Conservation (phyloP, 2,888 invertebrate genomes). For the Gasteruption jaculator region DNA sequence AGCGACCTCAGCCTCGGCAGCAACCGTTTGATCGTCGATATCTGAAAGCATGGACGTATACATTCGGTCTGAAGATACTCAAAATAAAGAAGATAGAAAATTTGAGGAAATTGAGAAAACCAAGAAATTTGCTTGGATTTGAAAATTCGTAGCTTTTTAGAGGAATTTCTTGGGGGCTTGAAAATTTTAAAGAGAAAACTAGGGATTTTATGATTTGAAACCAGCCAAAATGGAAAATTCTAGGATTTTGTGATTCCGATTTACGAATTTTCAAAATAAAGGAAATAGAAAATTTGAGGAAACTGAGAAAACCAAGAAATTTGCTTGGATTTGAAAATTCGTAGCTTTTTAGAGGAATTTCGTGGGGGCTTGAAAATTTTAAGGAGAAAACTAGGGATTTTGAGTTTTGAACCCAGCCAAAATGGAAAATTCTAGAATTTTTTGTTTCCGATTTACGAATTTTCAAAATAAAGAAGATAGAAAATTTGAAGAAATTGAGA, state of each 20-base stretch:
- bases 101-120: neutral
- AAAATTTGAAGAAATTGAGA: neutral
- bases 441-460: neutral
- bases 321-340: neutral
- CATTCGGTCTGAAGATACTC: neutral
- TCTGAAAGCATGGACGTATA: slow-evolving; percentile 53
- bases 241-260: neutral
- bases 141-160: neutral
- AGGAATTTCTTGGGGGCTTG: no score
- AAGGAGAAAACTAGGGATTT: no score
- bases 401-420: no score
- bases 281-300: neutral
- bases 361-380: no score
- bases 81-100: neutral
- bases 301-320: neutral
- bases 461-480: neutral
- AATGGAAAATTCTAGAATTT: neutral
- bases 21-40: slow-evolving; percentile 84
- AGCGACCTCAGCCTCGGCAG: slow-evolving; percentile 82
- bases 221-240: no score
- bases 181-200: no score
- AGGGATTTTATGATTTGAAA: no score
- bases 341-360: no score
- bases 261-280: neutral
- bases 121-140: neutral